Base-by-base conservation (phyloP, 1,140 invertebrate genomes). In the Drosophila ambigua region DNA sequence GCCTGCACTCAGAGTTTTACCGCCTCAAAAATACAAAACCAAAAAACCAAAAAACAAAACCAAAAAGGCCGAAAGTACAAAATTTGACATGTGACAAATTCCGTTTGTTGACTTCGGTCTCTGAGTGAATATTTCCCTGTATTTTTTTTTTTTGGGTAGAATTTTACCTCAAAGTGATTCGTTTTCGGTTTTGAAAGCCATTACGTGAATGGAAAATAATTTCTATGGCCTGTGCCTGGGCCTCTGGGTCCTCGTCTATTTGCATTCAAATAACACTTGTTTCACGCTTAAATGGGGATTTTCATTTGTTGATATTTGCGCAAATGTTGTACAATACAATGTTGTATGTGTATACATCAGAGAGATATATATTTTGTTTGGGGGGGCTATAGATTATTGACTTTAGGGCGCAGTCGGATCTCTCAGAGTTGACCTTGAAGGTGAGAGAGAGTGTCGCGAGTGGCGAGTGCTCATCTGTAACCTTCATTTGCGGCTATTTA, bases 71-170 rank as follows among this genome's bases (percentile, higher is more conserved):
- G 20, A 20, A 20, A 20, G 20, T 20, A 20, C 20, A 67, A 76
- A 68, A 88, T 88, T 87, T 85, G 82, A 85, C 82, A 88, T 63
- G 65, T 85, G 82, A 85, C 82, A 85, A 85, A 87, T 85, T 88
- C 78, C 82, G 79, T 87, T 76, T 87, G 82, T 82, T 68, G 73
- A 67, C 62, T 59, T 57, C 39, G 20, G 39, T 15, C 35, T 72
- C 49, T 71, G 55, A 72, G 67, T 52, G 54, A 8, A 31, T 45
- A 65, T 63, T 55, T 16, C 60, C 71, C 2, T 24, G 1, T 24
- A 0, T 24, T 60, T 62, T 62, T 85, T 85, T 80, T 57, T 59
- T 35, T 55, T 41, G 48, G 35, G 57, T 49, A 45, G 44, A 28
- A 26, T 51, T 48, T 66, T 50, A 31, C 72, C 60, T 35, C 15